Conservation (phyloP, 2,888 invertebrate species). For the Nipponacmea schrenckii region DNA sequence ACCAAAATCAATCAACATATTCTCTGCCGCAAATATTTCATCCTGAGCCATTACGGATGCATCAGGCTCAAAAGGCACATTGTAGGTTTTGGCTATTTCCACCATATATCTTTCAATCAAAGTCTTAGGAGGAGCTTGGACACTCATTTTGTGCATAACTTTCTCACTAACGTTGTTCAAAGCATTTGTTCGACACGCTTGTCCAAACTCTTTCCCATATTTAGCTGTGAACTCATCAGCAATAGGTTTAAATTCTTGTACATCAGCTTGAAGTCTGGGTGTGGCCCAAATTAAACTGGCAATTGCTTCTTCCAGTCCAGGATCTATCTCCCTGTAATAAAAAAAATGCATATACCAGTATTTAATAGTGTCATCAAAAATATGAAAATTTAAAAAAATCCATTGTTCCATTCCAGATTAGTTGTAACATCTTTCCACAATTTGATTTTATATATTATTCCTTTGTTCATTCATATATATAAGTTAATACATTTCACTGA, state of each 20-base stretch:
- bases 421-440: no score
- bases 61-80: slow-evolving; percentile 95
- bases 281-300: slow-evolving; percentile 97
- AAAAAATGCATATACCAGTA: background rate
- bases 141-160: slow-evolving; percentile 72
- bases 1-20: slow-evolving; percentile 57
- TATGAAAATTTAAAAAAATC: no score
- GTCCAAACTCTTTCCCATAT: slow-evolving; percentile 91
- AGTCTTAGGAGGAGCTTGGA: slow-evolving; percentile 89
- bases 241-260: slow-evolving; percentile 80
- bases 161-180: slow-evolving; percentile 89
- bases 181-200: slow-evolving; percentile 83
- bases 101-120: slow-evolving; percentile 92
- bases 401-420: no score
- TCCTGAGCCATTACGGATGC: slow-evolving; percentile 70
- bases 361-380: background rate
- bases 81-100: slow-evolving; percentile 95
- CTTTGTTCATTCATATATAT: no score
- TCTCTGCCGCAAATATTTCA: slow-evolving; percentile 55
- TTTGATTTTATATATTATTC: no score
- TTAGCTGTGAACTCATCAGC: slow-evolving; percentile 88
- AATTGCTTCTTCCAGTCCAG: slow-evolving; percentile 94
- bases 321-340: slow-evolving; percentile 78
- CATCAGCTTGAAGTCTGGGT: slow-evolving; percentile 79
- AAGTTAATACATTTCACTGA: no score